Conservation (phyloP, 2,113 vertebrate genomes). For the Falco punctatus region DNA sequence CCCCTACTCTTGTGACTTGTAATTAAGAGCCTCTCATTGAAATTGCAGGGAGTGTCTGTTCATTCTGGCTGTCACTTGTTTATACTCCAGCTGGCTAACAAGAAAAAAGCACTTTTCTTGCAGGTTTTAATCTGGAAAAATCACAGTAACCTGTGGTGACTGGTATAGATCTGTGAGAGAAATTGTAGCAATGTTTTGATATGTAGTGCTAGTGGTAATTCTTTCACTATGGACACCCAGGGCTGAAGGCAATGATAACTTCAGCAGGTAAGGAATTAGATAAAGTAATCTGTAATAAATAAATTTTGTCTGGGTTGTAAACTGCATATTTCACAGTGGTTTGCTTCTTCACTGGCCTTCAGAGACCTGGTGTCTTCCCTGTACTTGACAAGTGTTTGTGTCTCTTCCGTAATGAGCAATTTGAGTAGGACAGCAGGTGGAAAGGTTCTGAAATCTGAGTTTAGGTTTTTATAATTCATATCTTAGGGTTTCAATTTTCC, state of each 20-base stretch:
- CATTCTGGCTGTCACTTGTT: conserved; percentile 3
- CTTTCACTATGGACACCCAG: background rate
- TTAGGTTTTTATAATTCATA: background rate
- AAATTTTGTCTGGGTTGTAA: background rate
- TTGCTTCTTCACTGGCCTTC: background rate
- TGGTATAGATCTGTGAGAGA: background rate
- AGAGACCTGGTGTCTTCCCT: background rate
- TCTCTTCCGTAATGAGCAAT: background rate
- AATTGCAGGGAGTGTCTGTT: conserved; percentile 19
- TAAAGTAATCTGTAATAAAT: conserved; percentile 12
- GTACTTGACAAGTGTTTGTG: background rate
- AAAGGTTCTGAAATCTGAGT: background rate
- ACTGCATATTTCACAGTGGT: background rate
- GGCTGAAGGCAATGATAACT: background rate
- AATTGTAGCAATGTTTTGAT: conserved; percentile 16
- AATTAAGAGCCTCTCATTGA: conserved; percentile 29
- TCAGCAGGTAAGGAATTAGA: conserved; percentile 7
- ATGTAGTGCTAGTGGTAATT: background rate
- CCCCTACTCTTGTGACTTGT: conserved; percentile 6
- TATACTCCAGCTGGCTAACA: conserved; percentile 16
- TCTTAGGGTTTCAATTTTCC: background rate
- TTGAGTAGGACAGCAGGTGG: background rate
- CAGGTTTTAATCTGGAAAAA: conserved; percentile 37
- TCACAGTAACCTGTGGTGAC: conserved; percentile 46
- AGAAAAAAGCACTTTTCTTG: background rate